Evolutionary conservation across 2,797 vertebrate genomes (phyloP), one percentile per base, ranked within the genome.

Genomic region (Botia almorhae): DNA sequence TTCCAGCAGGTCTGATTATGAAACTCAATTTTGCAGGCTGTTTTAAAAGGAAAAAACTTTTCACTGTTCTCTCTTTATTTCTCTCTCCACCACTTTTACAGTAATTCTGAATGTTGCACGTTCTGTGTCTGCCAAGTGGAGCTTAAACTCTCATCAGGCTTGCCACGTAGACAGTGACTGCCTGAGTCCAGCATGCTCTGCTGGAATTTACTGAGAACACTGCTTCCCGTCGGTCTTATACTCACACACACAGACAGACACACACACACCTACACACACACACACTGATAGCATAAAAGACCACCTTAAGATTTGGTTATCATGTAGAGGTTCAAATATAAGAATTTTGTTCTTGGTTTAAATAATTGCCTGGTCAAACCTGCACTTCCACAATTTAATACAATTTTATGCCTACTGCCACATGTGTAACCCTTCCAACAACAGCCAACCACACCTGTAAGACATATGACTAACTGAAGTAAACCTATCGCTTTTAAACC

Each of bases 121-220:
- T 68, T 60, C 74, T 74, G 14, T 26, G 60, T 76, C 81, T 84
- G 84, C 86, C 84, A 87, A 85, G 81, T 67, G 69, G 76, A 85
- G 82, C 84, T 85, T 83, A 81, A 85, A 87, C 82, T 84, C 84
- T 80, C 81, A 85, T 87, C 83, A 75, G 79, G 74, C 50, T 83
- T 85, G 86, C 86, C 86, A 87, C 86, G 86, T 87, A 85, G 84
- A 87, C 81, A 77, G 81, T 72, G 75, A 74, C 80, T 85, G 77
- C 58, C 78, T 81, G 72, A 76, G 78, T 81, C 55, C 80, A 81
- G 82, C 83, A 81, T 74, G 86, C 79, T 82, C 90, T 92, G 91
- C 93, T 92, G 90, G 92, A 93, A 83, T 84, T 82, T 63, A 84
- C 48, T 69, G 64, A 60, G 64, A 68, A 74, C 55, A 50, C 50